Conservation (phyloP, 2,888 invertebrate genomes). For the Taphrorychus bicolor region DNA sequence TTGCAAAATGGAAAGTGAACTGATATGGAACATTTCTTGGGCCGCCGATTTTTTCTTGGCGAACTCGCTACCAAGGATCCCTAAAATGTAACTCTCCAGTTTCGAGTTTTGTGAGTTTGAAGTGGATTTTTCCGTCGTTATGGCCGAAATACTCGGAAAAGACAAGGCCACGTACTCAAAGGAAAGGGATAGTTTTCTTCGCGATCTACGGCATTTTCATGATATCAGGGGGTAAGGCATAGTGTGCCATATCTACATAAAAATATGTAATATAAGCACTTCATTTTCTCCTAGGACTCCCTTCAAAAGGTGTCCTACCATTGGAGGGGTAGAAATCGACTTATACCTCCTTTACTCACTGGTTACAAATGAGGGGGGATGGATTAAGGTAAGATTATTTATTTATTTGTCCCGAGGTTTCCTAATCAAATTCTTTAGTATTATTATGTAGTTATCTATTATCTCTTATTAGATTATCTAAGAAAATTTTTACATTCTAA, state of each 20-base stretch:
- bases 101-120: constrained; percentile 4
- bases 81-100: constrained; percentile 23
- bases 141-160: constrained; percentile 72
- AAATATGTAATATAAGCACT: no score
- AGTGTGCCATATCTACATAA: no score
- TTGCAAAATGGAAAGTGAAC: constrained; percentile 56
- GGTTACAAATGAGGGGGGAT: constrained; percentile 92
- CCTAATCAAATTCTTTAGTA: not conserved
- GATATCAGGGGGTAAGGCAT: constrained; percentile 86
- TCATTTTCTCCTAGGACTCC: constrained; percentile 63
- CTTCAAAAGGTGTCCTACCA: constrained; percentile 72
- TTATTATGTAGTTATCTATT: no score
- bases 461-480: no score
- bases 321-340: constrained; percentile 92
- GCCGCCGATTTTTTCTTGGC: constrained; percentile 7
- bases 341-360: constrained; percentile 89
- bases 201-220: constrained; percentile 89
- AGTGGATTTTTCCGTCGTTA: constrained; percentile 51
- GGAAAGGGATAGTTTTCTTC: constrained; percentile 81
- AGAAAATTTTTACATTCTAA: no score
- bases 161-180: constrained; percentile 77
- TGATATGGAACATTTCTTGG: constrained; percentile 20
- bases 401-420: not conserved
- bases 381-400: constrained; percentile 80
- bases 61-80: constrained; percentile 10